Percentiles rank a stretch among this genome's conserved stretches.
phyloP scores from a whole-genome alignment of 1,140 invertebrate genomes.

The Cydia splendana region DNA sequence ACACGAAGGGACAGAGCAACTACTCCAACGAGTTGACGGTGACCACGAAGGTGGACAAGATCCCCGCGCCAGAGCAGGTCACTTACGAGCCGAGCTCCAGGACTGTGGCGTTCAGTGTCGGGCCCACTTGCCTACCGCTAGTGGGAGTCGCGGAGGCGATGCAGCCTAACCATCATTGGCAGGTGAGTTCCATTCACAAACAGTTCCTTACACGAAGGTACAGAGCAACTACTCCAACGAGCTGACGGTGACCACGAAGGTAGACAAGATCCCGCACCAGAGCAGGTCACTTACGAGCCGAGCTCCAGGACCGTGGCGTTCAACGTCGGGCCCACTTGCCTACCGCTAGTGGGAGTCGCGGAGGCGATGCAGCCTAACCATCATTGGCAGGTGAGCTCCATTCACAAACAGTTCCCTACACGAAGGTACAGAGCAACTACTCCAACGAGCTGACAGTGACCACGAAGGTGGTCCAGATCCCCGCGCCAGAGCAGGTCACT shows the following conservation, averaged over 20 bases:
- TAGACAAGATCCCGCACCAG: slow-evolving; percentile 90
- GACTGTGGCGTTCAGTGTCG: slow-evolving; percentile 87
- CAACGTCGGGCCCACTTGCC: slow-evolving; percentile 87
- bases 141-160: slow-evolving; percentile 85
- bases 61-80: slow-evolving; percentile 89
- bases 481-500: slow-evolving; percentile 88
- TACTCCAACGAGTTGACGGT: slow-evolving; percentile 90
- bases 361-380: slow-evolving; percentile 73
- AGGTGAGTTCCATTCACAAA: background rate
- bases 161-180: slow-evolving; percentile 13
- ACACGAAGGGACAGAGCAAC: slow-evolving; percentile 90
- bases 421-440: slow-evolving; percentile 90
- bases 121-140: slow-evolving; percentile 86
- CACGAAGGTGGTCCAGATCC: slow-evolving; percentile 91
- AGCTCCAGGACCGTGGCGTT: slow-evolving; percentile 87
- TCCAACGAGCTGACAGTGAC: slow-evolving; percentile 89
- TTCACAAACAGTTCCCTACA: slow-evolving; percentile 64
- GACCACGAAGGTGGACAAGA: slow-evolving; percentile 90
- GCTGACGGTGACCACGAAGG: slow-evolving; percentile 87
- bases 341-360: slow-evolving; percentile 86
- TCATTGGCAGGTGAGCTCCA: background rate
- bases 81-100: slow-evolving; percentile 89
- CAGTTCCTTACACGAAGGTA: slow-evolving; percentile 83
- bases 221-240: slow-evolving; percentile 92
- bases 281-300: slow-evolving; percentile 90